Evolutionary conservation across 2,797 vertebrate genomes (phyloP), one percentile per base, ranked within the genome.

Genomic region (Syngnathus rostellatus): DNA sequence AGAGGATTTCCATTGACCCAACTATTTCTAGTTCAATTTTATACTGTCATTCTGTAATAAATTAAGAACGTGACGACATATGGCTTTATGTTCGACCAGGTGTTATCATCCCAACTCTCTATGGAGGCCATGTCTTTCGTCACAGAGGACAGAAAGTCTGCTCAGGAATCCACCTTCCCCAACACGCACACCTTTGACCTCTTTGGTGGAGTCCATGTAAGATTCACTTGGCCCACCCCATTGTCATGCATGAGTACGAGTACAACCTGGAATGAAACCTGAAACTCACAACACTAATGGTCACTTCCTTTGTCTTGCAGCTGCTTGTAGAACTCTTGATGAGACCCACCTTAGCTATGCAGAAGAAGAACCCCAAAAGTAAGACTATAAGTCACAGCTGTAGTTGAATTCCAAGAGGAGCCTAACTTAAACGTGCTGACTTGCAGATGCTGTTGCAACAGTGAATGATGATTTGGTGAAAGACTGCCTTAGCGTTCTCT

Each of bases 71-170:
- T 38, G 59, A 21, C 55, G 9, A 61, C 17, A 17, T 41, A 7
- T 41, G 3, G 46, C 31, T 61, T 48, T 72, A 45, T 45, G 66
- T 61, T 2, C 70, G 48, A 62, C 59, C 79, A 99, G 97, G 94
- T 96, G 69, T 92, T 99, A 84, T 96, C 95, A 74, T 95, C 97
- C 23, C 92, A 98, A 50, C 93, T 99, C 40, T 98, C 97, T 3
- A 94, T 98, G 95, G 97, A 99, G 87, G 96, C 96, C 68, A 97
- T 99, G 95, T 93, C 94, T 65, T 98, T 95, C 88, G 95, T 98
- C 66, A 97, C 96, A 31, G 96, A 99, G 84, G 95, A 98, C 75
- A 84, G 94, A 81, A 98, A 96, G 90, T 91, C 90, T 38, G 92
- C 93, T 81, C 96, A 93, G 90, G 94, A 95, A 89, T 93, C 93